A percentile compares a stretch with the other conserved stretches of the same genome.
These are phyloP conservation scores for Columba janthina DNA, from an alignment of 2,113 vertebrate species.

Conservation along the genomic window DNA sequence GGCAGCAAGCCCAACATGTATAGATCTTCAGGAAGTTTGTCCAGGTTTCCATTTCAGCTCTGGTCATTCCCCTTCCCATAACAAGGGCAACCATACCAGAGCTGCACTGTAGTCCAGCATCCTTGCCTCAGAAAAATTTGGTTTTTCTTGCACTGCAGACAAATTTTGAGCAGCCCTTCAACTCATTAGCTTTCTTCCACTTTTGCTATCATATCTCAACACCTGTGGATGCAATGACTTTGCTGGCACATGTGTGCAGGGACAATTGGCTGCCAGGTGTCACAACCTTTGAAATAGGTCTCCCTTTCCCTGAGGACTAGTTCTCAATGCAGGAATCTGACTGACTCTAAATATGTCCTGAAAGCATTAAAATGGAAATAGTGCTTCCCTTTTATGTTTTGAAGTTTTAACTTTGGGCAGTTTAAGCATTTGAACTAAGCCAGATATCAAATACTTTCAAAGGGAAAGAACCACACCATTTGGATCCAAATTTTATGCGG, in stretches of 20 bases:
- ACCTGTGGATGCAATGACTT: background rate
- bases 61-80: background rate
- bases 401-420: background rate
- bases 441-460: background rate
- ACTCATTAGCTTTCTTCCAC: background rate
- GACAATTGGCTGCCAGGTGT: background rate
- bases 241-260: background rate
- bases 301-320: background rate
- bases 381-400: background rate
- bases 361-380: background rate
- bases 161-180: background rate
- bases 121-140: background rate
- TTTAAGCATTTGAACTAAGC: background rate
- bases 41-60: background rate
- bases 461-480: background rate
- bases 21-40: background rate
- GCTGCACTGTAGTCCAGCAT: background rate
- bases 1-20: fast-evolving
- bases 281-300: background rate
- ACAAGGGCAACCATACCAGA: background rate
- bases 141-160: background rate
- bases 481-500: background rate
- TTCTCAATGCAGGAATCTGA: background rate
- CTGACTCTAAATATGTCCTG: background rate
- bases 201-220: background rate